Evolutionary conservation across 2,113 vertebrate species (phyloP), one percentile per base, ranked within the genome.

Genomic region (Macaca nemestrina): DNA sequence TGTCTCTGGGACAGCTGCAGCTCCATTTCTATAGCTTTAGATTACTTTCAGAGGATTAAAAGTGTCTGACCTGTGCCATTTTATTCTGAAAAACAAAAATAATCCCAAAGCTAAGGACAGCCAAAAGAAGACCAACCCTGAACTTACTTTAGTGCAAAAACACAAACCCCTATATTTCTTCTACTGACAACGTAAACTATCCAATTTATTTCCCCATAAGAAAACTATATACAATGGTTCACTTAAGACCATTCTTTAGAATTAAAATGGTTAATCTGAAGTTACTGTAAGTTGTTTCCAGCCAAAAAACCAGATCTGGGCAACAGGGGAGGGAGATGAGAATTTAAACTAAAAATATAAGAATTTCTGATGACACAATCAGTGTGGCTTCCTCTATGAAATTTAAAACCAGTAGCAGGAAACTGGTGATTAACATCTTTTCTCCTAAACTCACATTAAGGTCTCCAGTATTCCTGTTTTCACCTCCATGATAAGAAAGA

Each of bases 321-420:
- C n/a, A 45, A 17, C 43, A 76, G 22, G 17, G 50, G 23, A 35
- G 79, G 22, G 57, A 80, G 76, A 92, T 1, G 40, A 95, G 68
- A 85, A 88, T 73, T 95, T 93, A 93, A 88, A 83, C 40, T 61
- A 70, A 23, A 86, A 94, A 95, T 38, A 75, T 20, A 61, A 93
- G 96, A 82, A 67, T 59, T 91, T 88, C 85, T 79, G 52, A 84
- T 86, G 93, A 48, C 50, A 80, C 67, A 67, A 20, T 50, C 20
- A 61, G 5, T 25, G 57, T 67, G 38, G 86, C 61, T 94, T 95
- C 91, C 91, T 52, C 27, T 86, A 68, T 25, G 50, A 93, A 92
- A 79, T 83, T 35, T 25, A 93, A 79, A 38, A n/a, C 93, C 5
- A 4, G 85, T 32, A 59, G 80, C 50, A 95, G 93, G 59, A 88